Evolutionary conservation across 2,113 vertebrate genomes (phyloP).

Genomic region (Xenopus laevis): DNA sequence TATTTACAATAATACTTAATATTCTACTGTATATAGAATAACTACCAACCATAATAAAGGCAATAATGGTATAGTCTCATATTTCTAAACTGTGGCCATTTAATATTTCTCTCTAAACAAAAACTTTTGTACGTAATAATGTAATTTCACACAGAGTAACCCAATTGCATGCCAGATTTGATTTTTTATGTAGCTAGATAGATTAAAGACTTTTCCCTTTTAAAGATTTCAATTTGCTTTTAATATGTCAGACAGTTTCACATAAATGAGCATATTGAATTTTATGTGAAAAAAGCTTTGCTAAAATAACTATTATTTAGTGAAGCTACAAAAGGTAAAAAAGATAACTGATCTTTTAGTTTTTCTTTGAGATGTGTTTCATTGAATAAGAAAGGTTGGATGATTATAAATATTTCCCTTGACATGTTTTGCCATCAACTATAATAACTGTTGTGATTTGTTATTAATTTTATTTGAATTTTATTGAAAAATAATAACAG

Average conservation of each 20-base stretch:
- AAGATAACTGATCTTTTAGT: background rate
- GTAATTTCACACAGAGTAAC: conserved; percentile 37
- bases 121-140: conserved; percentile 24
- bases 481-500: no score
- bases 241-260: conserved; percentile 7
- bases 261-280: conserved; percentile 26
- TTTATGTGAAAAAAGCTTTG: background rate
- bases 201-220: conserved; percentile 47
- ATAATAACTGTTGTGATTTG: no score
- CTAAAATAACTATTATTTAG: conserved; percentile 26
- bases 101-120: conserved; percentile 18
- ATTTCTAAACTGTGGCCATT: conserved; percentile 10
- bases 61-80: conserved; percentile 1
- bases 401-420: background rate
- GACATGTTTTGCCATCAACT: background rate
- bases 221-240: conserved; percentile 36
- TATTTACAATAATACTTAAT: background rate
- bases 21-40: background rate
- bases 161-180: conserved; percentile 50
- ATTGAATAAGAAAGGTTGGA: background rate
- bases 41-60: conserved; percentile 1
- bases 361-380: background rate
- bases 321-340: background rate
- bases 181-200: conserved; percentile 53
- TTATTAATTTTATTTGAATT: no score